Evolutionary conservation across 2,113 vertebrate genomes (phyloP).

Genomic region (Phycodurus eques): DNA sequence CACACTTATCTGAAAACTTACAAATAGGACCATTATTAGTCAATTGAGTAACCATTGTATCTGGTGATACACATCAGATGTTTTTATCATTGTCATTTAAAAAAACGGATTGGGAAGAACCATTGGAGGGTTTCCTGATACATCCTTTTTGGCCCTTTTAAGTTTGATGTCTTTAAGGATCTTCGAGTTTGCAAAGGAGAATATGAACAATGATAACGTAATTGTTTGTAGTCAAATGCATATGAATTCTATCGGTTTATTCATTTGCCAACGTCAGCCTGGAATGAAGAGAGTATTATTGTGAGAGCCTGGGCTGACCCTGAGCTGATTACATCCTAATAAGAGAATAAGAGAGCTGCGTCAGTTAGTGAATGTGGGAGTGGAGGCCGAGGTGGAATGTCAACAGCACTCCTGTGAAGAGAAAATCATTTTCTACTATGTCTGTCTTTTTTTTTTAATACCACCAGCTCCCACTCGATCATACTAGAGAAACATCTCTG

Average conservation of each 20-base stretch:
- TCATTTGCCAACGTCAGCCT: slow-evolving; percentile 8
- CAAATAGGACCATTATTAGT: no score
- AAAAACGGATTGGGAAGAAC: no score
- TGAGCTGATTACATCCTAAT: slow-evolving; percentile 42
- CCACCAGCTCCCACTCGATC: no score
- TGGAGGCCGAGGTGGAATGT: slow-evolving; percentile 51
- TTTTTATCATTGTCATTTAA: no score
- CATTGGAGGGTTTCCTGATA: no score
- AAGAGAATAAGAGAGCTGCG: slow-evolving; percentile 42
- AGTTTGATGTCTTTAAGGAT: no score
- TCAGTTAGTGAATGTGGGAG: slow-evolving; percentile 48
- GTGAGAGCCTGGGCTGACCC: slow-evolving; percentile 41
- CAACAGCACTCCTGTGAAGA: slow-evolving; percentile 47
- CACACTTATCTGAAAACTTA: no score
- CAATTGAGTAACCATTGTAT: no score
- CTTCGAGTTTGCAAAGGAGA: no score
- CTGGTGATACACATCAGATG: no score
- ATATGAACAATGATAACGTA: background rate
- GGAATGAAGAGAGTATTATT: slow-evolving; percentile 17
- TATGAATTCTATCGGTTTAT: slow-evolving; percentile 8
- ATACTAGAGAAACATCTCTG: no score
- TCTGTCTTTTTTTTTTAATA: background rate
- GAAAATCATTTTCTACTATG: slow-evolving; percentile 32
- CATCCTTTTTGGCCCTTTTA: no score
- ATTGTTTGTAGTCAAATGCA: background rate